phyloP scores from a whole-genome alignment of 2,113 vertebrate species.

The Azemiops feae region DNA sequence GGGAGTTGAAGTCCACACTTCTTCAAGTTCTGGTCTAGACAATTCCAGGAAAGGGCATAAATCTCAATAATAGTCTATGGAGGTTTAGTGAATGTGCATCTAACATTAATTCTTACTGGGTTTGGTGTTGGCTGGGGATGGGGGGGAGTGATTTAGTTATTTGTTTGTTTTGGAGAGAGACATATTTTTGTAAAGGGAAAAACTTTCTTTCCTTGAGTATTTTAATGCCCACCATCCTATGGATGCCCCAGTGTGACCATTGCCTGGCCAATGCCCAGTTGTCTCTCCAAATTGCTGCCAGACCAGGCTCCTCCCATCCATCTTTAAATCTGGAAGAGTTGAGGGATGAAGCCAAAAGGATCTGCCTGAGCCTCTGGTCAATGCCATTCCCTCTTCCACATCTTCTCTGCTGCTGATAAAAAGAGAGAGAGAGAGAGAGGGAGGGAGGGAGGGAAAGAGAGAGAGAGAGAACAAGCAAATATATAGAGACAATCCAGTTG shows the following conservation, averaged over 20 bases:
- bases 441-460: background rate
- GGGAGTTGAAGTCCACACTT: background rate
- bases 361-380: background rate
- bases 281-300: background rate
- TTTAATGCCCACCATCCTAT: background rate
- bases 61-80: background rate
- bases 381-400: background rate
- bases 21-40: background rate
- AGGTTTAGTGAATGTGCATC: background rate
- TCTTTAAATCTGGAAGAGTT: background rate
- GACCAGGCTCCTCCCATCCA: background rate
- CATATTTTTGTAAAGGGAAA: background rate
- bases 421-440: accelerated
- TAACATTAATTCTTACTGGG: background rate
- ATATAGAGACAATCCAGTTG: background rate
- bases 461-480: background rate
- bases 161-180: background rate
- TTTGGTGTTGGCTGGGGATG: background rate
- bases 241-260: background rate
- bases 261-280: background rate
- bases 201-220: background rate
- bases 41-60: background rate
- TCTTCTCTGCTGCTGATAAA: background rate
- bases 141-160: background rate
- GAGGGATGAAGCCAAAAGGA: background rate